Evolutionary conservation across 2,888 invertebrate species (phyloP), one percentile per base, ranked within the genome.

Genomic region (Apamea monoglypha): DNA sequence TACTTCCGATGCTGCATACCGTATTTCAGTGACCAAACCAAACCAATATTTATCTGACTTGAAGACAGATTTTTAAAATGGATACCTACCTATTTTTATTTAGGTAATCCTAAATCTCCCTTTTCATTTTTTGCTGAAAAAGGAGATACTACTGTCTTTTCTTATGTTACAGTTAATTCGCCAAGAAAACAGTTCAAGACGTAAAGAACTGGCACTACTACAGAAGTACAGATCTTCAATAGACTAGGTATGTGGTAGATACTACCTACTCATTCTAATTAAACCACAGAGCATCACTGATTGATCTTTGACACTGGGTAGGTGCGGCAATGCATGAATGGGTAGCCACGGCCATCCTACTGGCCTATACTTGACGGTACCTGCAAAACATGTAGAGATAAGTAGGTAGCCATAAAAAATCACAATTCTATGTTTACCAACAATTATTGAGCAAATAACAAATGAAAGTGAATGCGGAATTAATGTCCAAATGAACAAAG

Each of bases 401-500:
- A 68, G 56, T 74, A 78, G 14, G n/a, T 80, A 63, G n/a, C 71
- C 75, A 59, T 82, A 50, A 79, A 71, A 82, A 82, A 88, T 82
- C 64, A 81, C 79, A 72, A 69, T 84, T 70, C 59, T 80, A 76
- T 91, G 88, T 90, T 89, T 89, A 89, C 86, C 86, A 88, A 88
- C 85, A 88, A 72, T 83, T 71, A 79, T 77, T 87, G 78, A 91
- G 89, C 92, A 91, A 93, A 91, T 91, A 90, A 92, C 92, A 90
- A 93, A 94, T 92, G 95, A 96, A 96, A 96, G 95, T 94, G 94
- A 95, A 93, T 91, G 93, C 93, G 92, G 92, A 91, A 92, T 92
- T 91, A 89, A 91, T 92, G 91, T 91, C 89, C 89, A 91, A 91
- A 89, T 88, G 90, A 86, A 96, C 96, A 96, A 96, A 94, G 94